Base-by-base conservation (phyloP, 2,888 invertebrate genomes). In the Herminia tarsipennalis region DNA sequence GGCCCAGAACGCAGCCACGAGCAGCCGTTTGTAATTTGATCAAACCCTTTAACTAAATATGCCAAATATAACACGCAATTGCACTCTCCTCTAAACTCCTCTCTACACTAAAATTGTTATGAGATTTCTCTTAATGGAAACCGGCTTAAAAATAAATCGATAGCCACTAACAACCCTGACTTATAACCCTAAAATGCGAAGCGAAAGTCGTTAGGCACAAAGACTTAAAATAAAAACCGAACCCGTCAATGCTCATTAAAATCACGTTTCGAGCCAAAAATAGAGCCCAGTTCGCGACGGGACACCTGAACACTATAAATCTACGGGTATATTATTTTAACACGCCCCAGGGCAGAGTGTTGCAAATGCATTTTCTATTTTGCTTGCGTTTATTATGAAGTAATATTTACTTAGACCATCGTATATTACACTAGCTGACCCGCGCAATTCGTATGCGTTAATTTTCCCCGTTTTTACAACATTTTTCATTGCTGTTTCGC, bases 241-340 rank as follows among this genome's bases (percentile, higher is more conserved):
- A 57, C 59, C 53, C 53, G 54, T 62, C 66, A 63, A 67, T 70
- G 74, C 68, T 70, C 76, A 73, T 76, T 76, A 69, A 72, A 75
- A 71, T 66, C 70, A 73, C 70, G 73, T 73, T 68, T 66, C 37
- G 27, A 38, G 40, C 51, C 58, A 51, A 56, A 77, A 70, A 78
- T 77, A 77, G 70, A 56, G 49, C 33, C 50, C 54, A 17, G 61
- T 56, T 50, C 43, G 56, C 56, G 61, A 68, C 40, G 42, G 45
- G 64, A 63, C 78, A 78, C 78, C 76, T 78, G 78, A 76, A 65
- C 41, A 56, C 64, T 54, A 78, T 78, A 76, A 77, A 78, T 78
- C 67, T 71, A 42, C 42, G 45, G 50, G 53, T 35, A 57, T 62
- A 66, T 64, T 71, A 72, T 70, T 70, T 63, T 63, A 68, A 58